phyloP scores from a whole-genome alignment of 1,140 invertebrate species.

The Pogonognathellus flavescens region DNA sequence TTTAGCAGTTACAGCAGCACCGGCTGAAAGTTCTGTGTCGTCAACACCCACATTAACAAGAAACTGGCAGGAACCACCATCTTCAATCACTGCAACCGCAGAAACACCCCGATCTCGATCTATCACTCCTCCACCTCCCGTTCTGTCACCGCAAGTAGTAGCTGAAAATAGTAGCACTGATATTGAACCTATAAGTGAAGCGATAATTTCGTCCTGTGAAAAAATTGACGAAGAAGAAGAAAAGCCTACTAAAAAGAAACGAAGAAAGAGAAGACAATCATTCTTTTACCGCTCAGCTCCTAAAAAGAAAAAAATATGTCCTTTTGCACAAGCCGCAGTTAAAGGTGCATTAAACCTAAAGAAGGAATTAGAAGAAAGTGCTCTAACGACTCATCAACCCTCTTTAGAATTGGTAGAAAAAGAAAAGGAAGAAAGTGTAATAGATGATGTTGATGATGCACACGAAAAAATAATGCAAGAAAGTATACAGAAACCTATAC shows the following conservation, averaged over 20 bases:
- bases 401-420: not conserved
- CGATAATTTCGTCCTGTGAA: not conserved
- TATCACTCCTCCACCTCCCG: conserved; percentile 44
- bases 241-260: not conserved
- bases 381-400: not conserved
- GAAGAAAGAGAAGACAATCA: conserved; percentile 26
- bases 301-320: conserved; percentile 28
- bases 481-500: not conserved
- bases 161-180: conserved; percentile 6
- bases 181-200: conserved; percentile 1
- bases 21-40: conserved; percentile 15
- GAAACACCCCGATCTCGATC: conserved; percentile 13
- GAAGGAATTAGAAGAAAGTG: conserved; percentile 18
- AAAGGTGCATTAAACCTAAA: conserved; percentile 10
- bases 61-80: conserved; percentile 21
- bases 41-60: conserved; percentile 23
- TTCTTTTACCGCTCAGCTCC: conserved; percentile 11
- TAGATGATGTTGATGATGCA: not conserved
- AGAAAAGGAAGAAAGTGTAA: not conserved
- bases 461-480: not conserved
- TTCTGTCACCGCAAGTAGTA: conserved; percentile 25
- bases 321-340: conserved; percentile 20
- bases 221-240: not conserved
- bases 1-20: not conserved
- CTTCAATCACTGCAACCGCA: not conserved